These are phyloP conservation scores for Cynopterus brachyotis DNA, from an alignment of 2,113 vertebrate genomes.

Conservation along the genomic window DNA sequence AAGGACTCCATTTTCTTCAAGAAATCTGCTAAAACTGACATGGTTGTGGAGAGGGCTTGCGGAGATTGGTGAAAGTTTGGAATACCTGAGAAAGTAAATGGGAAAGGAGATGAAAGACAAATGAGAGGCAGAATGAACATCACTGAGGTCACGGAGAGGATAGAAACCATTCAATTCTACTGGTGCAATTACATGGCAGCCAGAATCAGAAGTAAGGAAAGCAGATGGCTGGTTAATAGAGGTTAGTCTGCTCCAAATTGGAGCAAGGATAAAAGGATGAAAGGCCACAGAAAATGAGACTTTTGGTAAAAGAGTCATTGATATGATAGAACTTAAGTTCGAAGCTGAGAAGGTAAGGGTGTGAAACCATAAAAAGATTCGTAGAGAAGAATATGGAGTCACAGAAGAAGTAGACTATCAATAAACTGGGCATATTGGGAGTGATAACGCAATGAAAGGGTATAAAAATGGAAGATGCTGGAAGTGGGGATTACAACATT, in stretches of 20 bases:
- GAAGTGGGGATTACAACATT: not conserved
- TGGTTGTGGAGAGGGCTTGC: not conserved
- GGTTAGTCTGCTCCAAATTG: not conserved
- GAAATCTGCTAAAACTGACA: not conserved
- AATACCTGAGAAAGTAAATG: not conserved
- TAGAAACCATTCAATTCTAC: not conserved
- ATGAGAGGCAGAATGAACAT: not conserved
- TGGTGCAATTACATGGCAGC: not conserved
- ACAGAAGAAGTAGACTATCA: not conserved
- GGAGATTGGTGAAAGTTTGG: not conserved
- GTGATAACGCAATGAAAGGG: not conserved
- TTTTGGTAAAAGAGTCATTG: not conserved
- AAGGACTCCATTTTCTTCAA: not conserved
- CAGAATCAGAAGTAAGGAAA: not conserved
- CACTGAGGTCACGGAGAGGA: not conserved
- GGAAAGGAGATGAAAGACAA: not conserved
- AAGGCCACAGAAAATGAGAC: not conserved
- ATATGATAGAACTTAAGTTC: not conserved
- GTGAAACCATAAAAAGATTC: not conserved
- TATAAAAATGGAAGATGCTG: not conserved
- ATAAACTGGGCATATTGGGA: not conserved
- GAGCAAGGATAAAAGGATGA: not conserved
- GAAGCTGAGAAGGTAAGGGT: not conserved
- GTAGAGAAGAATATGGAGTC: not conserved
- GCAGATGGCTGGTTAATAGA: not conserved